Percentiles rank a stretch among this genome's conserved stretches.
Evolutionary conservation across 1,140 invertebrate species (phyloP).

Genomic region (Diabrotica undecimpunctata): DNA sequence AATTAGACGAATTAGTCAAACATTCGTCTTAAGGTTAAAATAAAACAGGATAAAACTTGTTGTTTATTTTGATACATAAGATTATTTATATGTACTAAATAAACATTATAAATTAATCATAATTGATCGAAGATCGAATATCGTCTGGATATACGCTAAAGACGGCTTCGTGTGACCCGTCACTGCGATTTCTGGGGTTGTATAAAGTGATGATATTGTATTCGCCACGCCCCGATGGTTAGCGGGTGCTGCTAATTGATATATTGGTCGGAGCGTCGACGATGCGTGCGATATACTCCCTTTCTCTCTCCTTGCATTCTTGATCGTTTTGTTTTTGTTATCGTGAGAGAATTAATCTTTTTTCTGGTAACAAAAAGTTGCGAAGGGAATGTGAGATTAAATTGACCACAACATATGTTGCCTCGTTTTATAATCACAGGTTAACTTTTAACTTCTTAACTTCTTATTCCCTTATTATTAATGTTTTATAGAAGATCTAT

Average conservation of each 20-base stretch:
- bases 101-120: background rate
- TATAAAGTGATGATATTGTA: conserved; percentile 30
- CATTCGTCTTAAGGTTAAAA: too few species aligned
- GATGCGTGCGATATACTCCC: conserved; percentile 27
- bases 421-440: too few species aligned
- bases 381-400: too few species aligned
- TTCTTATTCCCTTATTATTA: too few species aligned
- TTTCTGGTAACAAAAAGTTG: too few species aligned
- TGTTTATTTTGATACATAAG: too few species aligned
- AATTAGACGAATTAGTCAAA: too few species aligned
- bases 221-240: conserved; percentile 38
- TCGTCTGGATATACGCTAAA: conserved; percentile 13
- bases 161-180: background rate
- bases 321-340: background rate
- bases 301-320: background rate
- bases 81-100: background rate
- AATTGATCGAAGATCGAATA: background rate
- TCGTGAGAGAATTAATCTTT: background rate
- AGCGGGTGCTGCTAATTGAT: conserved; percentile 38
- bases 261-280: conserved; percentile 29
- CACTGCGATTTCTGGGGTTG: conserved; percentile 3
- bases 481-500: too few species aligned
- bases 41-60: too few species aligned
- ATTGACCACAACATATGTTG: too few species aligned
- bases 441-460: too few species aligned